Percentiles rank a stretch among this genome's conserved stretches.
Conservation (phyloP, 1,140 invertebrate genomes). For the Lordiphosa mommai region DNA sequence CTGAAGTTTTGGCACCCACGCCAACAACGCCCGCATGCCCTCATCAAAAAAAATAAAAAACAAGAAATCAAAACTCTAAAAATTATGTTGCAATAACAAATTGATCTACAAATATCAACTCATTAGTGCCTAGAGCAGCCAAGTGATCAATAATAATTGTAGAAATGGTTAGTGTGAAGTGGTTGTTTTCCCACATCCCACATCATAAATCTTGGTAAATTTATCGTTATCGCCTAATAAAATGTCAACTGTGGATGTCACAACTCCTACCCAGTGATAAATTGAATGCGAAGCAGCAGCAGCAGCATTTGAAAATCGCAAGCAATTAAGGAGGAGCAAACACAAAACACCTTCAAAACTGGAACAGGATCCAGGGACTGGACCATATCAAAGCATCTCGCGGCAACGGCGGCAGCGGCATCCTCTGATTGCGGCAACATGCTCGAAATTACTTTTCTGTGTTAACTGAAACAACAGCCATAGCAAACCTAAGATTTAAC, state of each 20-base stretch:
- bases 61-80: no score
- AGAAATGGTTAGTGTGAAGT: constrained; percentile 54
- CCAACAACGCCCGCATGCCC: constrained; percentile 33
- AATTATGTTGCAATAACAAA: constrained; percentile 57
- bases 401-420: constrained; percentile 24
- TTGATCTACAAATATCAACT: constrained; percentile 49
- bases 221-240: constrained; percentile 76
- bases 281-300: constrained; percentile 53
- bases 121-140: constrained; percentile 32
- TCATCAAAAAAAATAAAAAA: no score
- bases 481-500: background rate
- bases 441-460: constrained; percentile 75
- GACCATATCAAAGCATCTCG: constrained; percentile 64
- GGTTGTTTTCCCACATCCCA: constrained; percentile 41
- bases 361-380: background rate
- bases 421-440: constrained; percentile 69
- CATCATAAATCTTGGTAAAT: constrained; percentile 73
- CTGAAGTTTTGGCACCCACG: constrained; percentile 44
- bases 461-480: constrained; percentile 54
- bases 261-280: constrained; percentile 48
- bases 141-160: constrained; percentile 68
- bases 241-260: constrained; percentile 58
- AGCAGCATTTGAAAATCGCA: constrained; percentile 66
- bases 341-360: constrained; percentile 54
- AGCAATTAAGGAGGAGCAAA: constrained; percentile 56